phyloP scores from a whole-genome alignment of 1,140 invertebrate species.

The Meloidogyne floridensis region DNA sequence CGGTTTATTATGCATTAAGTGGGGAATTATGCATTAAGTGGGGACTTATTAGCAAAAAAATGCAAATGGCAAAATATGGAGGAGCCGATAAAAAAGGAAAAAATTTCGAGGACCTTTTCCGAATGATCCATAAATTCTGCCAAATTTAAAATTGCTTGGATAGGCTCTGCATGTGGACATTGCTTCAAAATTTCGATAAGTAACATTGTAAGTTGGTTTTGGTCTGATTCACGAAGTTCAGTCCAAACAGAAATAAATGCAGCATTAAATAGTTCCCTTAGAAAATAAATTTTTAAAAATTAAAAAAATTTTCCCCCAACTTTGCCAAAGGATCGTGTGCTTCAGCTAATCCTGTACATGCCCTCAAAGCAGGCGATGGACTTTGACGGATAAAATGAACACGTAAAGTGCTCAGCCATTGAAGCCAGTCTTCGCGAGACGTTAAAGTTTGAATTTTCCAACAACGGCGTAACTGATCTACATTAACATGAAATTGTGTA shows the following conservation, averaged over 20 bases:
- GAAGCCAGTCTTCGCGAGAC: constrained; percentile 89
- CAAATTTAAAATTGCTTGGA: constrained; percentile 93
- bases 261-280: constrained; percentile 91
- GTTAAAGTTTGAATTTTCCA: constrained; percentile 43
- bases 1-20: no score
- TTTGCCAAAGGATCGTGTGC: constrained; percentile 85
- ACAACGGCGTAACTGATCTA: constrained; percentile 49
- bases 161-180: constrained; percentile 91
- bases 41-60: no score
- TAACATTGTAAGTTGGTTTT: constrained; percentile 82
- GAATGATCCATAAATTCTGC: constrained; percentile 99
- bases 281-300: constrained; percentile 7
- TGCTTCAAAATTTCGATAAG: constrained; percentile 85
- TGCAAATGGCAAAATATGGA: no score
- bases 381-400: constrained; percentile 92
- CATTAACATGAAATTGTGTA: constrained; percentile 30
- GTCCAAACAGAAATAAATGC: constrained; percentile 99
- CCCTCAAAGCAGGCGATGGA: constrained; percentile 84
- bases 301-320: constrained; percentile 56
- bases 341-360: constrained; percentile 87
- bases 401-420: constrained; percentile 85
- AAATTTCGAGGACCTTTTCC: constrained; percentile 74
- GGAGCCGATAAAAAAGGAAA: not conserved
- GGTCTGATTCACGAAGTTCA: constrained; percentile 80
- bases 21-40: no score